These are phyloP conservation scores for Montipora sp. DNA, from an alignment of 64 coral and sea anemone genomes.

Conservation along the genomic window DNA sequence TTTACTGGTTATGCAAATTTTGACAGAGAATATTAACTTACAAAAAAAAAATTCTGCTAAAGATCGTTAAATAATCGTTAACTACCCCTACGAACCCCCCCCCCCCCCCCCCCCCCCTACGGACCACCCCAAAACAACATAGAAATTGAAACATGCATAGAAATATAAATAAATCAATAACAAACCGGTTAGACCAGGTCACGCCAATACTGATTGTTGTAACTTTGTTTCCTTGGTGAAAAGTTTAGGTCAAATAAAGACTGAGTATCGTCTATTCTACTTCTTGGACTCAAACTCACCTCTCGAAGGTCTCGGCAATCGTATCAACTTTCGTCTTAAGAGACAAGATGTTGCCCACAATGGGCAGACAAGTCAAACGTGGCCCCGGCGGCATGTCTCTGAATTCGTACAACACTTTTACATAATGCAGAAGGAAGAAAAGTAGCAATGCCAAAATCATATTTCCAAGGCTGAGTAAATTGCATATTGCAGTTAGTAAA, in stretches of 20 bases:
- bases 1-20: no score
- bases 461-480: constrained; percentile 27
- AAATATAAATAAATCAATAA: no score
- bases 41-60: no score
- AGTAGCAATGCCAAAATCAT: neutral
- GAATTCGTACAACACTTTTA: constrained; percentile 47
- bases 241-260: no score
- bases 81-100: no score
- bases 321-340: neutral
- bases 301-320: neutral
- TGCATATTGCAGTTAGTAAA: neutral
- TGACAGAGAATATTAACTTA: no score
- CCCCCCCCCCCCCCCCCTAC: no score
- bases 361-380: constrained; percentile 18
- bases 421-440: constrained; percentile 17
- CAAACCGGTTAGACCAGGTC: no score
- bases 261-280: neutral
- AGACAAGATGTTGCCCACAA: constrained; percentile 40
- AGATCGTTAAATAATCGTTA: no score
- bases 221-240: neutral
- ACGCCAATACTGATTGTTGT: no score
- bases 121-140: no score
- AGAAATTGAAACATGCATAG: no score
- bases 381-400: constrained; percentile 65
- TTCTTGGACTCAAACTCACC: neutral